A percentile compares a stretch with the other conserved stretches of the same genome.
Conservation (phyloP, 2,797 vertebrate genomes). For the Siniperca undulata region DNA sequence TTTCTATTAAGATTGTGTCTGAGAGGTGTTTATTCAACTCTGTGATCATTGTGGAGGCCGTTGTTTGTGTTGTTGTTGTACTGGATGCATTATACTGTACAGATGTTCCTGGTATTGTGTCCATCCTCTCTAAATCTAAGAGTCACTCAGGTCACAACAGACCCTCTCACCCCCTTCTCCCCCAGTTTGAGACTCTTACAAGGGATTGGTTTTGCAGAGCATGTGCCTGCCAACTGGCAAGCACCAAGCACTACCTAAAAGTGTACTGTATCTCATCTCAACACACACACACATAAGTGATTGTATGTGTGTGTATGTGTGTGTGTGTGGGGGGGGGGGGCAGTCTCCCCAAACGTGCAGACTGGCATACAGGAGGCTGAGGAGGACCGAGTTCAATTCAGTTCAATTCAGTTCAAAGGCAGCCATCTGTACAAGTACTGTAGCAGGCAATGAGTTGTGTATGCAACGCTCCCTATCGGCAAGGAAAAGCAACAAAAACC, state of each 20-base stretch:
- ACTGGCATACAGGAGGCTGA: constrained; percentile 55
- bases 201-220: constrained; percentile 64
- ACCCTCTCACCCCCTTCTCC: constrained; percentile 49
- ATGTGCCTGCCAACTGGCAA: constrained; percentile 63
- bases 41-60: constrained; percentile 1
- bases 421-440: constrained; percentile 68
- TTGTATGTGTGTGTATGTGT: constrained; percentile 18
- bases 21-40: constrained; percentile 33
- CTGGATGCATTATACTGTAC: constrained; percentile 42
- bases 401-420: constrained; percentile 75
- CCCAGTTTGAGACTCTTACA: constrained; percentile 59
- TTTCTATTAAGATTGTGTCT: constrained; percentile 10
- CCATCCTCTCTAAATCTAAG: constrained; percentile 53
- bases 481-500: constrained; percentile 67
- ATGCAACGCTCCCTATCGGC: constrained; percentile 88
- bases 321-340: neutral
- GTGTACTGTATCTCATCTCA: constrained; percentile 46
- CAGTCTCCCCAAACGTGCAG: constrained; percentile 52
- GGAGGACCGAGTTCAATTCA: constrained; percentile 72
- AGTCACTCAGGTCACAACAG: constrained; percentile 69
- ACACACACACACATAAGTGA: constrained; percentile 25
- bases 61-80: constrained; percentile 41
- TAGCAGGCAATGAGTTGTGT: constrained; percentile 70
- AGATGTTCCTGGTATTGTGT: constrained; percentile 63
- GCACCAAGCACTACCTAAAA: constrained; percentile 44